Conservation (phyloP, 1,140 invertebrate species). For the Drosophila pruinosa region DNA sequence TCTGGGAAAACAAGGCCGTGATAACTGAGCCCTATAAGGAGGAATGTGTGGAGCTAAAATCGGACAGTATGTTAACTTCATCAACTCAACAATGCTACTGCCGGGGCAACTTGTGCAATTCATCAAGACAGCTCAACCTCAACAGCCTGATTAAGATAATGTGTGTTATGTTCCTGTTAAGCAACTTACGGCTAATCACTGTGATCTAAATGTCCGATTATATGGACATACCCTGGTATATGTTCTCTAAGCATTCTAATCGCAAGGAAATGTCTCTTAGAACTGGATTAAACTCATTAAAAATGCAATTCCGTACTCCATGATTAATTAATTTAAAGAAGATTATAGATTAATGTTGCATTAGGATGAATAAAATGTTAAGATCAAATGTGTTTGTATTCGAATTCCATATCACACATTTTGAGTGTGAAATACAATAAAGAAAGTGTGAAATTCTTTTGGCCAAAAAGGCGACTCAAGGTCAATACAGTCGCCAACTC, state of each 20-base stretch:
- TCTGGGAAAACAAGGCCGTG: neutral
- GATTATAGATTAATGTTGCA: constrained; percentile 41
- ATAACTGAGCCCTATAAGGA: constrained; percentile 15
- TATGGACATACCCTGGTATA: neutral
- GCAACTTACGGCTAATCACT: constrained; percentile 4
- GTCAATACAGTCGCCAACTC: constrained; percentile 10
- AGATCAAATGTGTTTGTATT: neutral
- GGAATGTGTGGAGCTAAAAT: constrained; percentile 9
- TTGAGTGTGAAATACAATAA: neutral
- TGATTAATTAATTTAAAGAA: constrained; percentile 48
- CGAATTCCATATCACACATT: neutral
- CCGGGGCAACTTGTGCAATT: constrained; percentile 45
- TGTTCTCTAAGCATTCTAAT: neutral
- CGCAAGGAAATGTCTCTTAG: constrained; percentile 17
- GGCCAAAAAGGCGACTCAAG: constrained; percentile 14
- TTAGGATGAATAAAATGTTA: constrained; percentile 41
- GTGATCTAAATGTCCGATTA: constrained; percentile 6
- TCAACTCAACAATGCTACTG: constrained; percentile 32
- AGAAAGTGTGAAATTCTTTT: constrained; percentile 35
- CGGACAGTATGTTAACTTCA: neutral
- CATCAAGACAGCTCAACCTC: constrained; percentile 8
- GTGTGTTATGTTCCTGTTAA: constrained; percentile 4
- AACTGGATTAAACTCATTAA: neutral
- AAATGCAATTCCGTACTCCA: constrained; percentile 20
- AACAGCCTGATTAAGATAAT: neutral